These are phyloP conservation scores for Hestina assimilis DNA, from an alignment of 1,140 invertebrate genomes.

Conservation along the genomic window DNA sequence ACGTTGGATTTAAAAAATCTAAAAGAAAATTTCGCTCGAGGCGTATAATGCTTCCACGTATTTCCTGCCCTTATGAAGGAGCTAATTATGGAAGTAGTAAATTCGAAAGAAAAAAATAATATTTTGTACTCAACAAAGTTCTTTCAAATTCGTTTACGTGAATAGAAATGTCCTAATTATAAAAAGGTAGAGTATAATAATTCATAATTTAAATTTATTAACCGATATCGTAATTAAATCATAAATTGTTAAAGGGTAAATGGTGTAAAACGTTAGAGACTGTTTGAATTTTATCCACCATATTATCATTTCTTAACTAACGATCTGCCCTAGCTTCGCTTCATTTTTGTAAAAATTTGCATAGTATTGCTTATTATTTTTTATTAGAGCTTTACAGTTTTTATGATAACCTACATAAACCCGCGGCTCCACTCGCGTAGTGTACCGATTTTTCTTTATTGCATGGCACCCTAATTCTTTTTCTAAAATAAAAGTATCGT, in stretches of 20 bases:
- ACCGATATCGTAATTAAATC: constrained; percentile 5
- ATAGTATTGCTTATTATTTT: too few relatives aligned
- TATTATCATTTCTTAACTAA: too few relatives aligned
- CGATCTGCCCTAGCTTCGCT: too few relatives aligned
- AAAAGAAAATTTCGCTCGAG: constrained; percentile 33
- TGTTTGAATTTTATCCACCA: too few relatives aligned
- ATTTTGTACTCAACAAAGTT: constrained; percentile 10
- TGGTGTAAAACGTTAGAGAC: background rate
- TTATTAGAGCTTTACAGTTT: too few relatives aligned
- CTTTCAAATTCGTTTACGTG: constrained; percentile 12
- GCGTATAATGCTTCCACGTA: constrained; percentile 31
- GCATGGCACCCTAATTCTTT: too few relatives aligned
- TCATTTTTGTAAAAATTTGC: too few relatives aligned
- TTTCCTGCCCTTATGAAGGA: constrained; percentile 35
- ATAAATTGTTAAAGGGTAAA: background rate
- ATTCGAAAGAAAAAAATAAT: constrained; percentile 35
- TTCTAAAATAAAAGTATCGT: too few relatives aligned
- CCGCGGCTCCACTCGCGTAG: too few relatives aligned
- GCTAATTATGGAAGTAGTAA: constrained; percentile 44
- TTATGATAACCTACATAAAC: too few relatives aligned
- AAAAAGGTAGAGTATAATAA: constrained; percentile 2
- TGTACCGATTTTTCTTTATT: too few relatives aligned
- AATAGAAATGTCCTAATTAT: constrained; percentile 17
- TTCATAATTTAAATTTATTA: background rate
- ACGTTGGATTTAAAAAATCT: constrained; percentile 36